Conservation (phyloP, 2,113 vertebrate genomes). For the Orientallactaga bullata region DNA sequence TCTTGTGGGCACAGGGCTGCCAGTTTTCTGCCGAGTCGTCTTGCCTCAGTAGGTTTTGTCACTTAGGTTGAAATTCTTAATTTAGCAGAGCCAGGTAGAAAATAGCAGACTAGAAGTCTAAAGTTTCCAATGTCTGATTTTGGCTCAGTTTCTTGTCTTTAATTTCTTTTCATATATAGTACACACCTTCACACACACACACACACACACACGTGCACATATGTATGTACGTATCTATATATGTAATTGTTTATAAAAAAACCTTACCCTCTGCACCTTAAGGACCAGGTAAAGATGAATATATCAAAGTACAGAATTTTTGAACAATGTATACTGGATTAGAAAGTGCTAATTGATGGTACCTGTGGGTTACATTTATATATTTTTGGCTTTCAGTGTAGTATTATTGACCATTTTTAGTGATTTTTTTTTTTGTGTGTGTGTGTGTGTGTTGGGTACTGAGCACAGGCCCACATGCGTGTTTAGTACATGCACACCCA, state of each 20-base stretch:
- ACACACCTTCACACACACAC: too few species aligned
- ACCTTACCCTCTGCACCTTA: neutral
- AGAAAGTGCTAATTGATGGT: neutral
- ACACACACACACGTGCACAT: too few species aligned
- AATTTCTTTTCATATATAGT: neutral
- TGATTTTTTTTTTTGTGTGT: neutral
- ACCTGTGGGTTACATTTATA: neutral
- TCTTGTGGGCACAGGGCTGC: constrained; percentile 1
- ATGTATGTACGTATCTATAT: too few species aligned
- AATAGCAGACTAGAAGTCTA: constrained; percentile 12
- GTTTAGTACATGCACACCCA: too few species aligned
- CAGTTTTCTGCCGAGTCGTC: constrained; percentile 51
- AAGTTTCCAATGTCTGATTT: neutral
- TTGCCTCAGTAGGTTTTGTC: constrained; percentile 69
- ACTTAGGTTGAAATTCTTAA: constrained; percentile 65
- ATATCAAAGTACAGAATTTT: neutral
- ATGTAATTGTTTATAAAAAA: neutral
- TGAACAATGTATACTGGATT: neutral
- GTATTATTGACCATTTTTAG: constrained; percentile 23
- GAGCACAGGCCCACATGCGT: neutral
- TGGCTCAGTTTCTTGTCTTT: neutral
- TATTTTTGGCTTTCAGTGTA: neutral
- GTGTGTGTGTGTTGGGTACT: neutral
- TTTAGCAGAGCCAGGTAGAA: constrained; percentile 64
- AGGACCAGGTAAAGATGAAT: neutral